Conservation (phyloP, 1,140 invertebrate species). For the Hirudo medicinalis region DNA sequence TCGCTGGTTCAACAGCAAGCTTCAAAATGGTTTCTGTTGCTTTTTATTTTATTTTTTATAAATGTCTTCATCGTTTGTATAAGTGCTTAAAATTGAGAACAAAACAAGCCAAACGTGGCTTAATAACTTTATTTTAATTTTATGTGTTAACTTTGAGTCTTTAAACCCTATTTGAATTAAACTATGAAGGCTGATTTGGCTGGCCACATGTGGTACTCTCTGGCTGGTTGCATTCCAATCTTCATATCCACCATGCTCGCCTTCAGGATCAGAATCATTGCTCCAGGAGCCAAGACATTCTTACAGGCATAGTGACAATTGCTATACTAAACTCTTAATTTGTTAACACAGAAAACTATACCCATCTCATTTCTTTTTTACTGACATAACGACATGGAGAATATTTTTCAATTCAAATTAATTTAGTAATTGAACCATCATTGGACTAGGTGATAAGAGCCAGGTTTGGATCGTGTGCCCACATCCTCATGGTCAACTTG, state of each 20-base stretch:
- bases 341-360: not conserved
- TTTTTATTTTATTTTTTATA: too few relatives aligned
- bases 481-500: slow-evolving; percentile 17
- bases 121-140: too few relatives aligned
- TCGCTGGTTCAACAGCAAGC: not conserved
- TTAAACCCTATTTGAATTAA: not conserved
- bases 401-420: too few relatives aligned
- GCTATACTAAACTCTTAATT: not conserved
- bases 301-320: slow-evolving; percentile 10
- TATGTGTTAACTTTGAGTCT: not conserved
- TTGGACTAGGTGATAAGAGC: slow-evolving; percentile 5
- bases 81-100: too few relatives aligned
- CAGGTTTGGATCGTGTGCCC: slow-evolving; percentile 7
- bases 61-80: too few relatives aligned
- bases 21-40: not conserved
- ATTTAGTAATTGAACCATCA: not conserved
- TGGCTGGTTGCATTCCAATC: slow-evolving; percentile 7
- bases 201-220: slow-evolving; percentile 19
- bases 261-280: slow-evolving; percentile 19
- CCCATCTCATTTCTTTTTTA: too few relatives aligned
- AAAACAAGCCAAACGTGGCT: too few relatives aligned
- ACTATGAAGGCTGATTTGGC: slow-evolving; percentile 15
- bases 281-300: slow-evolving; percentile 22
- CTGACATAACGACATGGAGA: too few relatives aligned
- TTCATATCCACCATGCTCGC: slow-evolving; percentile 18